phyloP scores from a whole-genome alignment of 1,140 invertebrate species.

The Goniozus legneri region DNA sequence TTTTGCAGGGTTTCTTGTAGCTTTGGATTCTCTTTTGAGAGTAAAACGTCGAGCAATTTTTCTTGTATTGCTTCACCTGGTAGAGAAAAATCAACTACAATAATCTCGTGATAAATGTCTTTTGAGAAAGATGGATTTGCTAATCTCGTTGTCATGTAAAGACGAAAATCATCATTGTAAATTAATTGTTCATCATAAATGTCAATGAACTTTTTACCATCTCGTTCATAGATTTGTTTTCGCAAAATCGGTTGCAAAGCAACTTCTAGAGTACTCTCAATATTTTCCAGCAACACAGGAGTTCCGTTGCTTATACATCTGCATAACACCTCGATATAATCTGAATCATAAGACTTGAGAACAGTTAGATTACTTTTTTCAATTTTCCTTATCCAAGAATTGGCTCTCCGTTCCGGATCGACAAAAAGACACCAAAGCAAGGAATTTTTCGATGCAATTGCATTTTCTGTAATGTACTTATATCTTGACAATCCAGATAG shows the following conservation, averaged over 20 bases:
- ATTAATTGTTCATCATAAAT: conserved; percentile 56
- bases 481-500: conserved; percentile 64
- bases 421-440: conserved; percentile 67
- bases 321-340: conserved; percentile 61
- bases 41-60: conserved; percentile 66
- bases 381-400: conserved; percentile 68
- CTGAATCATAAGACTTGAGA: conserved; percentile 56
- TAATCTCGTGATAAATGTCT: conserved; percentile 63
- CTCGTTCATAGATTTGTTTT: conserved; percentile 60
- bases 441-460: conserved; percentile 59
- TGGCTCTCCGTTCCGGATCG: conserved; percentile 70
- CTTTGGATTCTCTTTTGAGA: conserved; percentile 65
- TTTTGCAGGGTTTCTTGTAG: conserved; percentile 67
- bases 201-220: conserved; percentile 56
- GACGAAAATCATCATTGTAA: conserved; percentile 44
- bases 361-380: conserved; percentile 61
- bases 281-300: conserved; percentile 62
- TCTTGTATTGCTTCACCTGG: conserved; percentile 65
- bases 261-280: conserved; percentile 61
- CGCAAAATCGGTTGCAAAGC: conserved; percentile 59
- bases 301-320: conserved; percentile 60
- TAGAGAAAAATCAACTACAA: conserved; percentile 69
- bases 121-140: conserved; percentile 60
- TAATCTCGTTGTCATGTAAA: conserved; percentile 39
- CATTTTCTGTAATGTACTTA: conserved; percentile 68